phyloP scores from a whole-genome alignment of 2,797 vertebrate species.

The Heliangelus exortis region DNA sequence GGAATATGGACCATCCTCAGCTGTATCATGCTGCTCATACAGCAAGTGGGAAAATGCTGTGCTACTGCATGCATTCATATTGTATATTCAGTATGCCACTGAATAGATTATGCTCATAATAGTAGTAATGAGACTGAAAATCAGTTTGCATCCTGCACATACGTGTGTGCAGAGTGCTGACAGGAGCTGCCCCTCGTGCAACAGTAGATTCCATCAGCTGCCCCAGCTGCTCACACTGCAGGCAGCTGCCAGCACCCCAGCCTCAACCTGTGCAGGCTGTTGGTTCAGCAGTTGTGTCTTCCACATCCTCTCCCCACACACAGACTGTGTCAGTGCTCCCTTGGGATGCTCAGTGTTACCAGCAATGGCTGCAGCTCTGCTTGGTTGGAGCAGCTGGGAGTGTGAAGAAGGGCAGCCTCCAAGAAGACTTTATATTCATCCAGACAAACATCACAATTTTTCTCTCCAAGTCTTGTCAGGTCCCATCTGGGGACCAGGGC shows the following conservation, averaged over 20 bases:
- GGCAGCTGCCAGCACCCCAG: conserved; percentile 56
- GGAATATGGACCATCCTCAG: background rate
- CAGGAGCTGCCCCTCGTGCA: conserved; percentile 7
- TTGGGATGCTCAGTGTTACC: background rate
- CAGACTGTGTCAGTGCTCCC: background rate
- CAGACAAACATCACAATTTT: background rate
- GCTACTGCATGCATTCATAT: too few relatives aligned
- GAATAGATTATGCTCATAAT: background rate
- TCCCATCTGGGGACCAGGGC: background rate
- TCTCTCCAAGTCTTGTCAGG: background rate
- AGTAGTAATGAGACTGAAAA: background rate
- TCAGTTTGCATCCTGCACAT: conserved; percentile 2
- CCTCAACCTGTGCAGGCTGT: conserved; percentile 9
- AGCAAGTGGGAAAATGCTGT: background rate
- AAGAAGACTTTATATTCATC: background rate
- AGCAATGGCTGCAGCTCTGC: background rate
- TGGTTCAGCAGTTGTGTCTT: conserved; percentile 41
- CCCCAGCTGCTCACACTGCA: background rate
- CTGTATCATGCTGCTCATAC: background rate
- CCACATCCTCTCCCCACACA: conserved; percentile 7
- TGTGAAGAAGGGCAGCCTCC: background rate
- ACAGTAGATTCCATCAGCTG: conserved; percentile 51
- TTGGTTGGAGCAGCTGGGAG: conserved; percentile 1
- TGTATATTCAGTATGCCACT: too few relatives aligned
- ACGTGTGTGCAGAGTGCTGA: background rate